Evolutionary conservation across 2,888 invertebrate species (phyloP), one percentile per base, ranked within the genome.

Genomic region (Tachina grossa): DNA sequence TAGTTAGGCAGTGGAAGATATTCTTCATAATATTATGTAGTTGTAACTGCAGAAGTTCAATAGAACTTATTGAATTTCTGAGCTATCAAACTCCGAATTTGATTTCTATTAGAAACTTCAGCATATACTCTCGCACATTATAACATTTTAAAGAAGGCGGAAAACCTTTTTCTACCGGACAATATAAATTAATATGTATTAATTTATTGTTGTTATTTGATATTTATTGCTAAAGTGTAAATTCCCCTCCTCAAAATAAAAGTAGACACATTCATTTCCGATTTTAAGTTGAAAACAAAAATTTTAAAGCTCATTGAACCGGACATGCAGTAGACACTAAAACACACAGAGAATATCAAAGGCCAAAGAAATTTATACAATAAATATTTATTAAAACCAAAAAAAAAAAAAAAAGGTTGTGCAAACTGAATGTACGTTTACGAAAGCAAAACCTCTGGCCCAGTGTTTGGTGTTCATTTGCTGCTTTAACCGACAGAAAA

Each of bases 241-340:
- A 53, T 31, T 5, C 31, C 31, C 6, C 31, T 4, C 6, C 9
- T 10, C 9, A 53, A 53, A 47, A 14, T 55, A 78, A 13, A 16
- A 51, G 10, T 41, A 82, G 68, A 74, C 68, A 55, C 19, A 31
- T 55, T 9, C 63, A 51, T 77, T 71, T 83, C 65, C 76, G 65
- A 65, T 77, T 82, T 69, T 9, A 11, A 53, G 81, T 82, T 55
- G 51, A 76, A 71, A 69, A 63, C 53, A 63, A 71, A 78, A 49
- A 72, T 65, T 76, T 77, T 72, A 74, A 84, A 81, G 76, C 81
- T 72, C 68, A 81, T 51, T 81, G 84, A 81, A 84, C 80, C 84
- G 84, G 84, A 84, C 72, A 84, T 84, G 74, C 77, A 57, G 76
- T 49, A 81, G 84, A 77, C 84, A 61, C 45, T 53, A 66, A 83